Conservation (phyloP, 2,797 vertebrate species). For the Anguilla obscura region DNA sequence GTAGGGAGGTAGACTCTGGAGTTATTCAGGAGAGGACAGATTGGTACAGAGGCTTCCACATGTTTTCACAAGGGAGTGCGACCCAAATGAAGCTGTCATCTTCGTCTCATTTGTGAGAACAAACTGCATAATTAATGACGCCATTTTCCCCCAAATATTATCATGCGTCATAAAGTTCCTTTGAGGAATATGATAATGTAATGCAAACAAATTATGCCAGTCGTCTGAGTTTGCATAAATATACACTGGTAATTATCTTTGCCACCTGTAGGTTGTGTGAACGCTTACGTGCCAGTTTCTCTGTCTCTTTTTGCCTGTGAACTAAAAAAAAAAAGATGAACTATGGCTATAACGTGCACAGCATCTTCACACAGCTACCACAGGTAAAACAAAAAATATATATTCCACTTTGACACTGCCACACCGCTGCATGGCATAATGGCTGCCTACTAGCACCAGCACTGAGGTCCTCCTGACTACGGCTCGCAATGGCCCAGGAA, state of each 20-base stretch:
- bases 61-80: background rate
- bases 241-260: background rate
- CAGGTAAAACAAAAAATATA: background rate
- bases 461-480: background rate
- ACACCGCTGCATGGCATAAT: constrained; percentile 40
- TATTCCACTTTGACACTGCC: constrained; percentile 23
- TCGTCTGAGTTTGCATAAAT: background rate
- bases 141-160: background rate
- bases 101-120: background rate
- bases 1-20: background rate
- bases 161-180: background rate
- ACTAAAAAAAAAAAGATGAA: background rate
- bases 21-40: background rate
- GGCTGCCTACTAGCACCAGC: constrained; percentile 1
- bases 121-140: background rate
- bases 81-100: constrained; percentile 8
- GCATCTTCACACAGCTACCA: background rate
- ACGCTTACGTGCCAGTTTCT: background rate
- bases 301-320: background rate
- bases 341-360: background rate
- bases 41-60: background rate
- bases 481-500: background rate
- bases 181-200: background rate
- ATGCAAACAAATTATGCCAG: background rate
- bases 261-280: background rate